A percentile compares a stretch with the other conserved stretches of the same genome.
Evolutionary conservation across 2,113 vertebrate genomes (phyloP).

Genomic region (Anarhynchus alexandrinus): DNA sequence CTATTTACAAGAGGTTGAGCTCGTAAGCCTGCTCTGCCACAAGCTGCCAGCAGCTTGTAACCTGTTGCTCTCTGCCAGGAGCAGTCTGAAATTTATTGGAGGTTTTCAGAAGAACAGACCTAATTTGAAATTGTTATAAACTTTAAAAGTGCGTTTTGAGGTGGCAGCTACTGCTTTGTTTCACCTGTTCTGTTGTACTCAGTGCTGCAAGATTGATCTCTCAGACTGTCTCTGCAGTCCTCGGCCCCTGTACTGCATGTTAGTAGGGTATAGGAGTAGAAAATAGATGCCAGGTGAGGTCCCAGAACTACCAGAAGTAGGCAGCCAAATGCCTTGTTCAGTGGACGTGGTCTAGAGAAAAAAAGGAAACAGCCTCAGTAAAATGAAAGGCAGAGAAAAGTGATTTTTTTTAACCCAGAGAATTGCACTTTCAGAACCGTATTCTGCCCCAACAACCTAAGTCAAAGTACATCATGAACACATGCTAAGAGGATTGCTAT

Average conservation of each 20-base stretch:
- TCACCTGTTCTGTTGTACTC: neutral
- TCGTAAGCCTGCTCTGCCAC: neutral
- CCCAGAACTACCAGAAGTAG: neutral
- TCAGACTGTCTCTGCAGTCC: neutral
- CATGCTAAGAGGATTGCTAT: rapidly evolving
- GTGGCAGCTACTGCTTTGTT: neutral
- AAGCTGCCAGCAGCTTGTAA: neutral
- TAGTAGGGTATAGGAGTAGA: neutral
- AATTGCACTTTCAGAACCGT: rapidly evolving
- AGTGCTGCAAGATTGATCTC: neutral
- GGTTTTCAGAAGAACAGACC: neutral
- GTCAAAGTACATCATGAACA: neutral
- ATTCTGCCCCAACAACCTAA: neutral
- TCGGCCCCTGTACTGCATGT: rapidly evolving
- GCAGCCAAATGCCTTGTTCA: neutral
- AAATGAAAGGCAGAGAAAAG: neutral
- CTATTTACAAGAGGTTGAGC: neutral
- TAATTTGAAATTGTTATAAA: neutral
- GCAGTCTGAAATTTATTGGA: neutral
- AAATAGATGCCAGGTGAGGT: neutral
- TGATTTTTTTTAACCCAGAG: neutral
- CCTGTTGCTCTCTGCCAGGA: neutral
- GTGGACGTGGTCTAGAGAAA: neutral
- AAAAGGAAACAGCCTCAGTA: neutral
- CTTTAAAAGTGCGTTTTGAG: neutral